Percentiles rank a stretch among this genome's conserved stretches.
Conservation (phyloP, 2,113 vertebrate species). For the Recurvirostra avosetta region DNA sequence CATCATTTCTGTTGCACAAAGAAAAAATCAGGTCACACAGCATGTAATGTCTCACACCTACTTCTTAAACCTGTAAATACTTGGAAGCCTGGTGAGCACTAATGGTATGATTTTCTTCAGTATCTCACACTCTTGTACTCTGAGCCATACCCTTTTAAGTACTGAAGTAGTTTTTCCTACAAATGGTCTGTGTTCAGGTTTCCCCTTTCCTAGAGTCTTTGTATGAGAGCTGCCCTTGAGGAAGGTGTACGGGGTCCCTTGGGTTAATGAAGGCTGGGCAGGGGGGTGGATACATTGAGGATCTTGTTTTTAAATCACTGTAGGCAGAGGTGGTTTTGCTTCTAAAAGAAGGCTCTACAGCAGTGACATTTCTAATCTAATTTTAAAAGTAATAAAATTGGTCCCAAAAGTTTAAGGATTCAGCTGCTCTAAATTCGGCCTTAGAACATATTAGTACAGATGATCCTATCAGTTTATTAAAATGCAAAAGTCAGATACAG, state of each 20-base stretch:
- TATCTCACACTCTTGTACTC: background rate
- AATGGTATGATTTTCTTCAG: background rate
- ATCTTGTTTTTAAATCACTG: background rate
- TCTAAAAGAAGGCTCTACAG: background rate
- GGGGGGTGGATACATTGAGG: too few species aligned
- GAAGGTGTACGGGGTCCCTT: fast-evolving
- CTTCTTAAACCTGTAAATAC: background rate
- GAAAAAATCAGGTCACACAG: background rate
- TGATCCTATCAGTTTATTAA: background rate
- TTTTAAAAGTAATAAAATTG: background rate
- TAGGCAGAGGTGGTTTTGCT: fast-evolving
- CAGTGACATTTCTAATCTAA: background rate
- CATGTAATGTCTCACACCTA: background rate
- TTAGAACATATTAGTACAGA: background rate
- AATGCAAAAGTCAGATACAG: background rate
- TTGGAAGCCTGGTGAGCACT: background rate
- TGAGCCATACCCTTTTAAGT: background rate
- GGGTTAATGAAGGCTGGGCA: background rate
- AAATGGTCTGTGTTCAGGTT: background rate
- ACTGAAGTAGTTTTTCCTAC: background rate
- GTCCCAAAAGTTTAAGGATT: background rate
- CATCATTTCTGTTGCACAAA: background rate
- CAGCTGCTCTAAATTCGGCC: background rate
- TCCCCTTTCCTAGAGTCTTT: background rate
- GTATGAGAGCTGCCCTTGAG: background rate